Evolutionary conservation across 2,113 vertebrate species (phyloP).

Genomic region (Ascaphus truei): DNA sequence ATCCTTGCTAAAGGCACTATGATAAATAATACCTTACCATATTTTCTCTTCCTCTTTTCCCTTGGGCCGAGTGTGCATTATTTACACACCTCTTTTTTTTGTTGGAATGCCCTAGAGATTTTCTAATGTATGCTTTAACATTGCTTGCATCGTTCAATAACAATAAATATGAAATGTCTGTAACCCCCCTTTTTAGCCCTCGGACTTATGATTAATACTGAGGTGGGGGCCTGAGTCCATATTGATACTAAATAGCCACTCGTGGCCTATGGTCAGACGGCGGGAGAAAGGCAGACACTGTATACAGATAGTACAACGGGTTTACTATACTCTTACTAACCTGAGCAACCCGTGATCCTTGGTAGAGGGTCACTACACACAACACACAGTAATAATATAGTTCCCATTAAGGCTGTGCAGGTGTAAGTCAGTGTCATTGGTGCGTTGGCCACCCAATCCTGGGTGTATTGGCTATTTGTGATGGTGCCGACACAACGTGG

Average conservation of each 20-base stretch:
- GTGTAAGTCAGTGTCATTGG: no score
- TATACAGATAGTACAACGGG: no score
- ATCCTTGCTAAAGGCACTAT: not conserved
- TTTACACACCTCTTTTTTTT: not conserved
- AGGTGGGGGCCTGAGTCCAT: not conserved
- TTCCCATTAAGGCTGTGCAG: no score
- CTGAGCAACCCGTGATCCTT: no score
- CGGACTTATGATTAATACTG: not conserved
- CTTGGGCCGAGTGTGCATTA: not conserved
- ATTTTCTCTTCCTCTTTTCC: not conserved
- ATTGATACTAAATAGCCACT: not conserved
- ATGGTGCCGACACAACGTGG: no score
- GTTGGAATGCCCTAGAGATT: not conserved
- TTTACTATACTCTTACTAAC: no score
- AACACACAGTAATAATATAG: no score
- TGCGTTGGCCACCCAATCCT: no score
- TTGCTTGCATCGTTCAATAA: not conserved
- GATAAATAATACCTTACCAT: not conserved
- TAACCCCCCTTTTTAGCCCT: not conserved
- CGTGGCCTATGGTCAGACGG: not conserved
- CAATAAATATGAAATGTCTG: not conserved
- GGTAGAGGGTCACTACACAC: no score
- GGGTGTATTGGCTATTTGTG: no score
- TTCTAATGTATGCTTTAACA: conserved; percentile 1
- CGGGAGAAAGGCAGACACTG: no score